A percentile compares a stretch with the other conserved stretches of the same genome.
These are phyloP conservation scores for Solea solea DNA, from an alignment of 2,113 vertebrate genomes.

Conservation along the genomic window DNA sequence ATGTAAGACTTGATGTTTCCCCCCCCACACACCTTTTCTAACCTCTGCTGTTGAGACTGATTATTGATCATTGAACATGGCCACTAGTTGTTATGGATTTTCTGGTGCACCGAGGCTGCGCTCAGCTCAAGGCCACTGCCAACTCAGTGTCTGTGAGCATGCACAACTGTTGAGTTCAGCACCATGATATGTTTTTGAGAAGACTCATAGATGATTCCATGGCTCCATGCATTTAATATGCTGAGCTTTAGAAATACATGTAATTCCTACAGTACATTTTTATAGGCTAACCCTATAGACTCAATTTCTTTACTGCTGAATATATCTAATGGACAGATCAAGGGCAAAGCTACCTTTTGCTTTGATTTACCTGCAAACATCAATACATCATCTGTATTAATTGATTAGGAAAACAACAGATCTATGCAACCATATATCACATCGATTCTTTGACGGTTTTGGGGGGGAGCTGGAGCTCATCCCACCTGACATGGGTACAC, in stretches of 20 bases:
- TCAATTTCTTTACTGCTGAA: neutral
- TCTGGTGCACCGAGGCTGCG: neutral
- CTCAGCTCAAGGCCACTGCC: neutral
- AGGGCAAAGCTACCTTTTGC: neutral
- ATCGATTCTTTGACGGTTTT: too few relatives aligned
- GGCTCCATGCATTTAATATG: neutral
- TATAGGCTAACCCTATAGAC: neutral
- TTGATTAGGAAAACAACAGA: too few relatives aligned
- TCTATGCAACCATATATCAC: too few relatives aligned
- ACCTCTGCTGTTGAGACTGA: conserved; percentile 9
- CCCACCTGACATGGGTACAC: too few relatives aligned
- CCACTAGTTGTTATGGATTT: neutral
- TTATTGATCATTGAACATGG: neutral
- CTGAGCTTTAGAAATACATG: too few relatives aligned
- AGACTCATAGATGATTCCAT: neutral
- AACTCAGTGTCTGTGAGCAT: neutral
- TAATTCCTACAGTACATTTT: neutral
- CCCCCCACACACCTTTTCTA: neutral
- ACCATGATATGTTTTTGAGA: neutral
- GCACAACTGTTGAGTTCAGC: neutral
- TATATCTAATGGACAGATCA: neutral
- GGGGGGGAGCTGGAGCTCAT: too few relatives aligned
- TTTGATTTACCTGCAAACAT: neutral
- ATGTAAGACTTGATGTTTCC: neutral
- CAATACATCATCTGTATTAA: neutral